These are phyloP conservation scores for Nematolebias whitei DNA, from an alignment of 2,113 vertebrate species.

Conservation along the genomic window DNA sequence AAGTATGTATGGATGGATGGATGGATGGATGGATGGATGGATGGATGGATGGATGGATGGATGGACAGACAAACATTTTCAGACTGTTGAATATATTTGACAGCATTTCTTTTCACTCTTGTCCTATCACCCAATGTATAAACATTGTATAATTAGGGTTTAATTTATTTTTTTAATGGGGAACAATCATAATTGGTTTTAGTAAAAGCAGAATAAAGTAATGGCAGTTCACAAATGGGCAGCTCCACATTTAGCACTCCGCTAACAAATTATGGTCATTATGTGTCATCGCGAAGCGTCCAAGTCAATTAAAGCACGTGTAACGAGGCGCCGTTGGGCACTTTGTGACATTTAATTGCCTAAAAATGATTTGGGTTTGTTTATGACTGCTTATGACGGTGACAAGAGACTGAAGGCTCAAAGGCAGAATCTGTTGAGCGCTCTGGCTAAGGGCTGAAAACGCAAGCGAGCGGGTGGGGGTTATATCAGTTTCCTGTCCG, in stretches of 20 bases:
- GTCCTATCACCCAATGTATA: background rate
- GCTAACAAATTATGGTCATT: background rate
- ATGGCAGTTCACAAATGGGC: too few relatives aligned
- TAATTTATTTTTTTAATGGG: background rate
- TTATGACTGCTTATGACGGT: conserved; percentile 45
- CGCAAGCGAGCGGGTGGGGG: conserved; percentile 22
- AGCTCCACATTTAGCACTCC: background rate
- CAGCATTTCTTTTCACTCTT: too few relatives aligned
- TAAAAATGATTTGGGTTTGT: conserved; percentile 1
- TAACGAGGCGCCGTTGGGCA: background rate
- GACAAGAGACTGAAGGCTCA: conserved; percentile 26
- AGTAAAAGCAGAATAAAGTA: background rate
- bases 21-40: background rate
- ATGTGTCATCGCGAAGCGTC: background rate
- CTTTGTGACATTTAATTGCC: background rate
- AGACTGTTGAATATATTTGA: too few relatives aligned
- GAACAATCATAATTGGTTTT: background rate
- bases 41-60: background rate
- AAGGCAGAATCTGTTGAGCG: conserved; percentile 36
- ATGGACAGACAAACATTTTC: background rate
- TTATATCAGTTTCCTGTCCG: conserved; percentile 59
- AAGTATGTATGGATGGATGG: background rate
- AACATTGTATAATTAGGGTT: background rate
- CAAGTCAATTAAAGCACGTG: background rate
- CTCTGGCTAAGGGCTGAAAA: conserved; percentile 58